phyloP scores from a whole-genome alignment of 2,113 vertebrate species.

The Macquaria ambigua region DNA sequence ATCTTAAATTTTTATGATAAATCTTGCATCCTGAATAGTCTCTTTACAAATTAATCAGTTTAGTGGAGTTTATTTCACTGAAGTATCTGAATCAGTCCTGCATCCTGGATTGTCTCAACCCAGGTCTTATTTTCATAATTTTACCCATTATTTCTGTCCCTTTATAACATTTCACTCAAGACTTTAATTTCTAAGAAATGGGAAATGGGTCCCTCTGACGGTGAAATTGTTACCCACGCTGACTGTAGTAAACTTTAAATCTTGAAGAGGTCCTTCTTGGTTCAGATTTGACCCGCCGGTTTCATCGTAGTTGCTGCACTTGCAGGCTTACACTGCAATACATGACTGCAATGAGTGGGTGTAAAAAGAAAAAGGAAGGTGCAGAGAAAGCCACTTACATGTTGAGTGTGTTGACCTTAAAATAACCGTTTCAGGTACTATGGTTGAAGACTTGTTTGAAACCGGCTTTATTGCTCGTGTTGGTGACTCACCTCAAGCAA shows the following conservation, averaged over 20 bases:
- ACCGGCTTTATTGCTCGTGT: neutral
- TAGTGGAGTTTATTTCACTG: neutral
- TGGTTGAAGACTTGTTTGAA: neutral
- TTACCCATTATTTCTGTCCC: no score
- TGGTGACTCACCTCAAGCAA: neutral
- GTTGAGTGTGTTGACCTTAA: neutral
- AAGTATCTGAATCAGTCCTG: conserved; percentile 4
- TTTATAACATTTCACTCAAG: neutral
- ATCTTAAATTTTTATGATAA: no score
- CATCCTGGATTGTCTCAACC: neutral
- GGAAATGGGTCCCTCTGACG: neutral
- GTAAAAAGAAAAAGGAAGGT: neutral
- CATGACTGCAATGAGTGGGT: neutral
- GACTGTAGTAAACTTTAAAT: neutral
- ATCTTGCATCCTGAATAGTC: neutral
- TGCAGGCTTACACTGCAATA: neutral
- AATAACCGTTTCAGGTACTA: neutral
- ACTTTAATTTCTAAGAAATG: neutral
- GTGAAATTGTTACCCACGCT: neutral
- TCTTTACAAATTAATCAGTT: neutral
- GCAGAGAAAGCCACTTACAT: neutral
- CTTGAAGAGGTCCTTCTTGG: neutral
- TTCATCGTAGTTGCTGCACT: neutral
- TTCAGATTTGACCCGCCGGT: neutral
- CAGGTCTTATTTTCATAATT: neutral